A percentile compares a stretch with the other conserved stretches of the same genome.
phyloP scores from a whole-genome alignment of 2,888 invertebrate species.

The Ornithoptera alexandrae region DNA sequence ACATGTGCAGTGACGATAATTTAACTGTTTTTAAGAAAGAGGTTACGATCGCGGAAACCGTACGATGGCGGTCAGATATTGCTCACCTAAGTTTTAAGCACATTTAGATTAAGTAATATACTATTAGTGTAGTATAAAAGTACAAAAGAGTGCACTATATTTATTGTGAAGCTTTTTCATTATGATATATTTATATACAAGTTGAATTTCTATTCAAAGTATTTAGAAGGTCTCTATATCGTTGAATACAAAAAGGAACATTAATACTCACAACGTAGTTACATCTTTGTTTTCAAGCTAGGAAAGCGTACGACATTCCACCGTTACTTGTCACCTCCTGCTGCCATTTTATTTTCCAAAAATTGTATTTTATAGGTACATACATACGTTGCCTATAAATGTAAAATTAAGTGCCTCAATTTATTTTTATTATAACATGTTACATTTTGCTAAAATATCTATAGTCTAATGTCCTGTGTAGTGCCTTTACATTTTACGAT shows the following conservation, averaged over 20 bases:
- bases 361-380: neutral
- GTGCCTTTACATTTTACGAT: slow-evolving; percentile 22
- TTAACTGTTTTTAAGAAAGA: slow-evolving; percentile 18
- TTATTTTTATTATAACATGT: neutral
- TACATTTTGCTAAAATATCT: slow-evolving; percentile 14
- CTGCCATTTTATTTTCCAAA: slow-evolving; percentile 12
- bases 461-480: slow-evolving; percentile 8
- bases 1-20: neutral
- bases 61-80: slow-evolving; percentile 38
- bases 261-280: slow-evolving; percentile 25
- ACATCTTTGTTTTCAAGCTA: neutral
- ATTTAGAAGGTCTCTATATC: slow-evolving; percentile 7
- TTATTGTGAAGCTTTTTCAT: slow-evolving; percentile 31
- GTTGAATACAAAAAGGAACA: slow-evolving; percentile 10
- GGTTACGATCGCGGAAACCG: slow-evolving; percentile 31
- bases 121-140: slow-evolving; percentile 45
- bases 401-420: slow-evolving; percentile 13
- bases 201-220: slow-evolving; percentile 18
- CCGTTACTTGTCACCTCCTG: neutral
- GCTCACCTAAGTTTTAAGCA: slow-evolving; percentile 64
- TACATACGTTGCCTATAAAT: neutral
- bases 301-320: slow-evolving; percentile 12
- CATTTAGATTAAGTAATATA: slow-evolving; percentile 40
- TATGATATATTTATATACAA: slow-evolving; percentile 23
- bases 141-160: slow-evolving; percentile 55